phyloP scores from a whole-genome alignment of 2,888 invertebrate genomes.

The Limnephilus lunatus region DNA sequence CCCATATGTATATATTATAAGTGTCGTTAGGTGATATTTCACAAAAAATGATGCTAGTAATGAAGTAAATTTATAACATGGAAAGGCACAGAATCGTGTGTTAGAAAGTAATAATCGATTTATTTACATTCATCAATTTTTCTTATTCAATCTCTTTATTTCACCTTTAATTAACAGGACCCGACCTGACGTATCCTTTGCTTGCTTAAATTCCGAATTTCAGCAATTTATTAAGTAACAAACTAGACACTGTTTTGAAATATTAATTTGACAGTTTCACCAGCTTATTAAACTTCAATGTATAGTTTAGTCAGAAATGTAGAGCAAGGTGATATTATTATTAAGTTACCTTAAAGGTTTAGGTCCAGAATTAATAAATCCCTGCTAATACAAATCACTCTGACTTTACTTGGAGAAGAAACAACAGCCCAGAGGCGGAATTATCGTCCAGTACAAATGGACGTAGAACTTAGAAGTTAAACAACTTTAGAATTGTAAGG shows the following conservation, averaged over 20 bases:
- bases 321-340: background rate
- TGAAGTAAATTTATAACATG: no score
- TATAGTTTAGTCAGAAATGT: background rate
- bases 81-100: no score
- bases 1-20: no score
- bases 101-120: no score
- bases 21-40: no score
- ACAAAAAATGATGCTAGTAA: no score
- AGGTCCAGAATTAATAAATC: background rate
- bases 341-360: background rate
- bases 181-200: no score
- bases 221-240: background rate
- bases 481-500: background rate
- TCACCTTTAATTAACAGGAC: no score
- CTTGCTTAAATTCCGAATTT: no score
- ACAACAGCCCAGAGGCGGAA: background rate
- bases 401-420: background rate
- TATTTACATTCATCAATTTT: no score
- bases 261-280: background rate
- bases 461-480: background rate
- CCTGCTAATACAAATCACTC: background rate
- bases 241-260: background rate
- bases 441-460: background rate
- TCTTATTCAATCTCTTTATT: no score
- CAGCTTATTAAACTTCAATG: background rate